Evolutionary conservation across 2,888 invertebrate species (phyloP), one percentile per base, ranked within the genome.

Genomic region (Bombylius discolor): DNA sequence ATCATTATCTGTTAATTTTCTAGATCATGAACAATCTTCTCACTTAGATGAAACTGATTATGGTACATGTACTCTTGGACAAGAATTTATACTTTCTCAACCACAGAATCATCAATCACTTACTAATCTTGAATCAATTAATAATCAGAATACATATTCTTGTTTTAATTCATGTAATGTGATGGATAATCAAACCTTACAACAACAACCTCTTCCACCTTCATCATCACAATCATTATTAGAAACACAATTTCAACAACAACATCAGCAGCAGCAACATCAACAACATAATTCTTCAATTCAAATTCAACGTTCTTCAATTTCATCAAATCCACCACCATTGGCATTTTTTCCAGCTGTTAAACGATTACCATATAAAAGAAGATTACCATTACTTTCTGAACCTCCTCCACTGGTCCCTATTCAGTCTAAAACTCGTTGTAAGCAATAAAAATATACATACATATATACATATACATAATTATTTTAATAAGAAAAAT

Each of bases 391-490:
- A 4, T 44, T 64, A 5, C 49, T 62, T 9, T 62, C 64, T 1
- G 65, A 65, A 50, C 66, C 65, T 7, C 66, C 66, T 13, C 66
- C 66, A 13, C 56, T 66, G 12, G 65, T 65, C 5, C 61, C 61
- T 0, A 64, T 65, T 48, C 45, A 55, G 36, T 58, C 60, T 3
- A 60, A 60, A 14, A 53, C 42, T 39, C 54, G 55, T 11, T 23
- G 23, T 23, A 23, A 23, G 23, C 23, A 23, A 23, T 23, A 23
- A 23, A 23, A 23, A 23, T 23, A 23, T 23, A 23, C 23, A 23
- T 23, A 23, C 3, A 23, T 23, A 23, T 23, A 23, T 23, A 23
- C 3, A 3, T 23, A 23, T 23, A 23, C 23, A 23, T 23, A 23
- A 23, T 23, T 23, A 23, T 23, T 23, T 23, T 23, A 23, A 23